These are phyloP conservation scores for Conchocele bisecta DNA, from an alignment of 2,888 invertebrate species.

Conservation along the genomic window DNA sequence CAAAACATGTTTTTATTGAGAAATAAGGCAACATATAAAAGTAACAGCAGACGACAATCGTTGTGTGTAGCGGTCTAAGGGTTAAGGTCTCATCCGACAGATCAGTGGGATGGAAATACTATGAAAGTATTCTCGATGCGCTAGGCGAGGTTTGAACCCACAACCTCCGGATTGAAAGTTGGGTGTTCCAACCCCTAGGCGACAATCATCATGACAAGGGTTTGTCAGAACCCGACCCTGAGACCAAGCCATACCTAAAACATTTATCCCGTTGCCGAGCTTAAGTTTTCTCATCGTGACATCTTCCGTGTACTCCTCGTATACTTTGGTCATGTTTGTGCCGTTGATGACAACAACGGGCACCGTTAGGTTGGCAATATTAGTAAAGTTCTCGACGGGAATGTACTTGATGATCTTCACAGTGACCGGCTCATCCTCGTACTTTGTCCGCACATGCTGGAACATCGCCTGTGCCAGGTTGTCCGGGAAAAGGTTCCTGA, in stretches of 20 bases:
- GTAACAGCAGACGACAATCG: too few species aligned
- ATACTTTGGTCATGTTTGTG: conserved; percentile 55
- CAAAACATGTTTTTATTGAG: too few species aligned
- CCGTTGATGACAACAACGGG: conserved; percentile 46
- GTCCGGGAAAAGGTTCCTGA: conserved; percentile 86
- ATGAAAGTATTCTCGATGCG: too few species aligned
- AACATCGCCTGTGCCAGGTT: conserved; percentile 86
- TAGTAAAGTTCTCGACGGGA: conserved; percentile 25
- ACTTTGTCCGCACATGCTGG: conserved; percentile 85
- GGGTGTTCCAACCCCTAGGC: too few species aligned
- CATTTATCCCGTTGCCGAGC: conserved; percentile 86
- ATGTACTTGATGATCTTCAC: conserved; percentile 41
- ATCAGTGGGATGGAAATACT: too few species aligned
- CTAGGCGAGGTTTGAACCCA: too few species aligned
- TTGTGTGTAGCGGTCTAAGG: too few species aligned
- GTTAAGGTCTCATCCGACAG: too few species aligned
- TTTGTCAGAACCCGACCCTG: too few species aligned
- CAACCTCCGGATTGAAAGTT: too few species aligned
- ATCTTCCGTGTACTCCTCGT: conserved; percentile 58
- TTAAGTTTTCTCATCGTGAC: conserved; percentile 54
- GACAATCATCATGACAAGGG: too few species aligned
- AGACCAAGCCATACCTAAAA: conserved; percentile 86
- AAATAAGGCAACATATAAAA: too few species aligned
- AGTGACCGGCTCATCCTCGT: conserved; percentile 67
- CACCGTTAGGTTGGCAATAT: neutral